Evolutionary conservation across 2,113 vertebrate species (phyloP), one percentile per base, ranked within the genome.

Genomic region (Lonchura striata): DNA sequence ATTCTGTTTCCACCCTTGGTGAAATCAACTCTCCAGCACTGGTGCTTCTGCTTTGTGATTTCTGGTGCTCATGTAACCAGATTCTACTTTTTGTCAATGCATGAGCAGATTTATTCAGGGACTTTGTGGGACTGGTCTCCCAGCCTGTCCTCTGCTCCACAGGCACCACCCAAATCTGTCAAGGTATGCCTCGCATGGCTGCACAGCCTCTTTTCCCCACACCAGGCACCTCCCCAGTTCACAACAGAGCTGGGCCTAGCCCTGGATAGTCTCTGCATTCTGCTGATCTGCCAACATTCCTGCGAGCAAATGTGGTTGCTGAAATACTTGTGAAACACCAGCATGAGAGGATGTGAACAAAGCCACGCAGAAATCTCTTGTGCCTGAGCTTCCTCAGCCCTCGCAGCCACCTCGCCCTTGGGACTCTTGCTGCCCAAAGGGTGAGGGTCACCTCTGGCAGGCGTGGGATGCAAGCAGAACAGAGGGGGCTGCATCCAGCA

Each of bases 341-440:
- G 53, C 5, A 2, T 15, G n/a, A 57, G 31, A 69, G 30, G 41
- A 35, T 2, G 5, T 11, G 42, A 46, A 25, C 37, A 76, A 78
- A 80, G 49, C 19, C 18, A 8, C 44, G 56, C 11, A 75, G 74
- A 59, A 84, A 52, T 28, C 1, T 0, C 25, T 59, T 11, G 5
- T 15, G 0, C 20, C 42, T 54, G n/a, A 39, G 68, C 24, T 56
- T 57, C 30, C 35, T 42, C 53, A 89, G 49, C 33, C 22, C 46
- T 46, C 0, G 0, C 50, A 52, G 42, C 47, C 23, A 23, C 13
- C 28, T 52, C 0, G 3, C 20, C 50, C 23, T 5, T 4, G 2
- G 22, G 30, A 28, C 5, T 85, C 44, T 56, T 2, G 0, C 41
- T 24, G 31, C n/a, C 56, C 7, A 1, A 4, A 31, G 3, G 9